Percentiles rank a stretch among this genome's conserved stretches.
phyloP scores from a whole-genome alignment of 2,888 invertebrate species.

The Synanthedon myopaeformis region DNA sequence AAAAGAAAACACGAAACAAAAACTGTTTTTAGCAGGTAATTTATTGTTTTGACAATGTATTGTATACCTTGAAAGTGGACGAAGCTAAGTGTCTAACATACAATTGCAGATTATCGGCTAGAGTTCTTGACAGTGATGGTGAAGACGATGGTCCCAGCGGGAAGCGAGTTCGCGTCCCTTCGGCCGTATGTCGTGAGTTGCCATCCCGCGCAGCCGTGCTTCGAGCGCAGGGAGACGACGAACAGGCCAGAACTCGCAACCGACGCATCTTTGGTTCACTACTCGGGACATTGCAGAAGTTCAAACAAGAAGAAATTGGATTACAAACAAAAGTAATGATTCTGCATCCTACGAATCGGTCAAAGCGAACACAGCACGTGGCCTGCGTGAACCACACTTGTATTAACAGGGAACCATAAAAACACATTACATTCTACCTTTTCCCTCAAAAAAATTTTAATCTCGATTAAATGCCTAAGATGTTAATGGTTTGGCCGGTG shows the following conservation, averaged over 20 bases:
- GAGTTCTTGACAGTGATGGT: conserved; percentile 59
- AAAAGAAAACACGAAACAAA: conserved; percentile 68
- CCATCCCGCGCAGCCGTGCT: conserved; percentile 74
- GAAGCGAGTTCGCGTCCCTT: conserved; percentile 57
- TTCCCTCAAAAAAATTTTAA: too few species aligned
- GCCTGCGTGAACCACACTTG: conserved; percentile 47
- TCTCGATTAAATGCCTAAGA: too few species aligned
- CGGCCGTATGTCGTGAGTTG: conserved; percentile 86
- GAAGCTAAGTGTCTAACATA: not conserved
- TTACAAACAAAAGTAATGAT: conserved; percentile 78
- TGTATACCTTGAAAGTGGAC: too few species aligned
- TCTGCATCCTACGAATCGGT: conserved; percentile 48
- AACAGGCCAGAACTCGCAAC: conserved; percentile 85
- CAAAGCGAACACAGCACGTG: conserved; percentile 52
- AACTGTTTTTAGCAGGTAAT: conserved; percentile 70
- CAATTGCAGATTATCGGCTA: conserved; percentile 44
- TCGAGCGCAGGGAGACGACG: conserved; percentile 86
- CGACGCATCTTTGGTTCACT: conserved; percentile 96
- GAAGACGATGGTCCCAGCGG: conserved; percentile 47
- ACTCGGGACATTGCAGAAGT: conserved; percentile 94
- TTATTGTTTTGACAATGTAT: not conserved
- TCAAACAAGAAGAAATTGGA: conserved; percentile 93
- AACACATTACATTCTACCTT: too few species aligned
- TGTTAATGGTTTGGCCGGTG: too few species aligned
- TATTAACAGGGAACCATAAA: too few species aligned